Evolutionary conservation across 2,113 vertebrate species (phyloP).

Genomic region (Bos indicus): DNA sequence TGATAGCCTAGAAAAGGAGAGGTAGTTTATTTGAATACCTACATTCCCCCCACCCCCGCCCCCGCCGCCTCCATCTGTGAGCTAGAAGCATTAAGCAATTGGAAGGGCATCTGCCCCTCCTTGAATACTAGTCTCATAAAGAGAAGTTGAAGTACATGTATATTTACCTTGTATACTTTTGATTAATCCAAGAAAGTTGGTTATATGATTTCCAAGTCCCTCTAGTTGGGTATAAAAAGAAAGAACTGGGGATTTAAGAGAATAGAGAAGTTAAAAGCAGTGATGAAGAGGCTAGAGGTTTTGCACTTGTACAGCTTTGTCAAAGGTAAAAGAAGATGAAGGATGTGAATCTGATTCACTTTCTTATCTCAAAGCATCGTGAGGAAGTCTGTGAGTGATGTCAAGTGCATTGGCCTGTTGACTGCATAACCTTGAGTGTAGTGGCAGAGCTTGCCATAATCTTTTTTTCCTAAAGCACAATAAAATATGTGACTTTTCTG

Average conservation of each 20-base stretch:
- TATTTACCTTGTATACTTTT: background rate
- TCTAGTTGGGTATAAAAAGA: background rate
- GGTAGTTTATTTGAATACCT: background rate
- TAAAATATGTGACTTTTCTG: background rate
- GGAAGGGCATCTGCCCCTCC: background rate
- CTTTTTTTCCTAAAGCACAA: background rate
- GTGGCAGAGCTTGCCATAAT: background rate
- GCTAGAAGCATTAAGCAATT: background rate
- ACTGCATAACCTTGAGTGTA: background rate
- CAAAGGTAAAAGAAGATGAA: background rate
- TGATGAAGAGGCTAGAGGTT: background rate
- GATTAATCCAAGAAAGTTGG: background rate
- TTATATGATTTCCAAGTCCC: background rate
- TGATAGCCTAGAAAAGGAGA: background rate
- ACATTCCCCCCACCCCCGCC: accelerated
- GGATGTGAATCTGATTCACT: background rate
- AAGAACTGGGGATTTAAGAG: background rate
- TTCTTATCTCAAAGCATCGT: background rate
- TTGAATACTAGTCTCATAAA: background rate
- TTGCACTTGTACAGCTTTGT: background rate
- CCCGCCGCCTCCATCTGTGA: background rate
- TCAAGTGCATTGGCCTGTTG: background rate
- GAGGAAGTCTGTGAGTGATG: background rate
- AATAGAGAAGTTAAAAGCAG: background rate
- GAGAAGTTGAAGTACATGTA: background rate